A percentile compares a stretch with the other conserved stretches of the same genome.
Conservation (phyloP, 2,888 invertebrate species). For the Xanthia togata region DNA sequence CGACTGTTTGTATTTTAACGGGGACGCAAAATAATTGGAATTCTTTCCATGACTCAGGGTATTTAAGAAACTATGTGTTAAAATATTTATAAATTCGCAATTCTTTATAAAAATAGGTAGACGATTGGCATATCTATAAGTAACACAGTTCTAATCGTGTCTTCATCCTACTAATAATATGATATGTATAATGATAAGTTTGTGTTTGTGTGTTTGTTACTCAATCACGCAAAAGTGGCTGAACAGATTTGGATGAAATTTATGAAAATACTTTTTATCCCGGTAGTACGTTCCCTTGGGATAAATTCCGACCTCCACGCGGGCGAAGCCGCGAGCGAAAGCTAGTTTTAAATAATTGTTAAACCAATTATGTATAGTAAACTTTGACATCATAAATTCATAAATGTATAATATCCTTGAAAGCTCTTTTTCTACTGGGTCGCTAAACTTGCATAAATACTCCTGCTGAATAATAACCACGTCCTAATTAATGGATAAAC, state of each 20-base stretch:
- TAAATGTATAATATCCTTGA: conserved; percentile 37
- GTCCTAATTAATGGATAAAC: conserved; percentile 24
- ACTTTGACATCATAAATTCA: conserved; percentile 21
- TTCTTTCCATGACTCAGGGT: not conserved
- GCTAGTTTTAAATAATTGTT: conserved; percentile 13
- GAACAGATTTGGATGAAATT: no score
- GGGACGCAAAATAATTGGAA: not conserved
- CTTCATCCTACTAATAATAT: not conserved
- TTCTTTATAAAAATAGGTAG: not conserved
- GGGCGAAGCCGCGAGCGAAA: no score
- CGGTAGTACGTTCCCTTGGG: no score
- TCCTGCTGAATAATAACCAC: conserved; percentile 23
- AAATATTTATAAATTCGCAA: not conserved
- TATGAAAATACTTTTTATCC: no score
- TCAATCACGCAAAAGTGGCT: no score
- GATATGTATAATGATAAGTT: no score
- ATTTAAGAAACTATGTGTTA: not conserved
- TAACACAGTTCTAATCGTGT: not conserved
- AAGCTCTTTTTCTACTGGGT: conserved; percentile 13
- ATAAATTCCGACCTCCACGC: no score
- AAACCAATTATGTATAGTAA: conserved; percentile 39
- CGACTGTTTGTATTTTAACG: conserved; percentile 17
- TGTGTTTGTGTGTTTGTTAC: no score
- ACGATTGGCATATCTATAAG: not conserved
- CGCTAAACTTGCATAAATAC: conserved; percentile 25